A percentile compares a stretch with the other conserved stretches of the same genome.
phyloP scores from a whole-genome alignment of 2,797 vertebrate species.

The Neosilurus hyrtlii region DNA sequence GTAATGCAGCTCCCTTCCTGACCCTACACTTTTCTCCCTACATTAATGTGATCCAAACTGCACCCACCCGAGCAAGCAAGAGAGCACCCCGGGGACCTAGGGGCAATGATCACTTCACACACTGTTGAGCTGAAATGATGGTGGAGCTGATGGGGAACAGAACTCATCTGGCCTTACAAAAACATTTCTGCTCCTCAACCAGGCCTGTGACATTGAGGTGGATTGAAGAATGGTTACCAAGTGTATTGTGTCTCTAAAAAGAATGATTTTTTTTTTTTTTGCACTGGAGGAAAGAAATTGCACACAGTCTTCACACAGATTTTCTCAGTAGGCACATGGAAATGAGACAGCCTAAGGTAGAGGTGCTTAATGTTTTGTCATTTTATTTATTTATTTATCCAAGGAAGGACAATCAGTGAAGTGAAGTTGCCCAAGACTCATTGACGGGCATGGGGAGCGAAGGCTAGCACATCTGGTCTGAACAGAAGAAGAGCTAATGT shows the following conservation, averaged over 20 bases:
- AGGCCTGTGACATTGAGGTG: constrained; percentile 46
- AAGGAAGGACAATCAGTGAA: no score
- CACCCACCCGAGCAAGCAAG: constrained; percentile 16
- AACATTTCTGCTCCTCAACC: constrained; percentile 48
- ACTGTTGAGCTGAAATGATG: constrained; percentile 46
- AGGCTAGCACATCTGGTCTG: no score
- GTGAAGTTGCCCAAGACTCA: no score
- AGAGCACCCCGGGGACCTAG: constrained; percentile 25
- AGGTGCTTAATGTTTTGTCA: constrained; percentile 19
- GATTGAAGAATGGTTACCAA: constrained; percentile 42
- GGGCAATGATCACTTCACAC: constrained; percentile 50
- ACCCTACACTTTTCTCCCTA: constrained; percentile 7
- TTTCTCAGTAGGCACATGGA: constrained; percentile 19
- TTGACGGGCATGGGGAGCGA: no score
- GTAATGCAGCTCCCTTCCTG: constrained; percentile 16
- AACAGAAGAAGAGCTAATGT: no score
- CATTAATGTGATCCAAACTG: constrained; percentile 18
- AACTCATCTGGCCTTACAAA: constrained; percentile 47
- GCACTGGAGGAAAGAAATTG: not conserved
- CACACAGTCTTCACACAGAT: constrained; percentile 8
- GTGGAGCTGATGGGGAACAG: constrained; percentile 42
- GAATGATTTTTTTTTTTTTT: not conserved
- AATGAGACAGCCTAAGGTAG: constrained; percentile 18
- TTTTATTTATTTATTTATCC: not conserved
- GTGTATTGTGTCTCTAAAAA: constrained; percentile 33